Conservation (phyloP, 2,888 invertebrate species). For the Drosophila formosana region DNA sequence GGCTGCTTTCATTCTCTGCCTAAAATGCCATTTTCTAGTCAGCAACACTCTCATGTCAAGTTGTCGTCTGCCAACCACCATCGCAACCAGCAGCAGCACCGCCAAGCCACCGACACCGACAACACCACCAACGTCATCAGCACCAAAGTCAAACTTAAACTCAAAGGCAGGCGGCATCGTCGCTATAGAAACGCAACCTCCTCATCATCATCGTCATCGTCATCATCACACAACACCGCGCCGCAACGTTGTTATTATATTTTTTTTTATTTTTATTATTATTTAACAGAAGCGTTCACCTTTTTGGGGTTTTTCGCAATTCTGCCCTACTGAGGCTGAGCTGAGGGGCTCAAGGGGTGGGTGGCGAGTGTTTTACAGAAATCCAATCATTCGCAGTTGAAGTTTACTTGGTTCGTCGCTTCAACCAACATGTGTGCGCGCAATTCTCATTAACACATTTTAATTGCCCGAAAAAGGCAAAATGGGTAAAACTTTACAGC, state of each 20-base stretch:
- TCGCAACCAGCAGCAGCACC: constrained; percentile 10
- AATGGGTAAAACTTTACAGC: constrained; percentile 29
- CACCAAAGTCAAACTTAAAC: constrained; percentile 43
- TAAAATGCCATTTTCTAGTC: constrained; percentile 71
- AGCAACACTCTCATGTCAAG: constrained; percentile 70
- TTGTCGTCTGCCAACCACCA: constrained; percentile 65
- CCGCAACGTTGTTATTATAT: constrained; percentile 16
- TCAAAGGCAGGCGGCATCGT: constrained; percentile 17
- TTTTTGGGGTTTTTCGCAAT: constrained; percentile 27
- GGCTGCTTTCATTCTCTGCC: constrained; percentile 68
- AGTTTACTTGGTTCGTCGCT: constrained; percentile 24
- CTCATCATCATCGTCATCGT: constrained; percentile 25
- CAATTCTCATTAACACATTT: constrained; percentile 62
- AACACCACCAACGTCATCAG: constrained; percentile 34
- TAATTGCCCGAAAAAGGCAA: constrained; percentile 43
- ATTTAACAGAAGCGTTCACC: constrained; percentile 31
- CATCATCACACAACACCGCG: constrained; percentile 38
- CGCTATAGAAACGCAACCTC: constrained; percentile 22
- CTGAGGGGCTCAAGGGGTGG: not conserved
- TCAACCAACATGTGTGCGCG: constrained; percentile 39
- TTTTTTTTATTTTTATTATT: constrained; percentile 22
- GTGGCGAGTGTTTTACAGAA: constrained; percentile 27
- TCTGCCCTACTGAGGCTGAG: constrained; percentile 15
- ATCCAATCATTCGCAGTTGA: constrained; percentile 50
- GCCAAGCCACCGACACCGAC: constrained; percentile 26